These are phyloP conservation scores for Abrostola tripartita DNA, from an alignment of 2,888 invertebrate genomes.

Conservation along the genomic window DNA sequence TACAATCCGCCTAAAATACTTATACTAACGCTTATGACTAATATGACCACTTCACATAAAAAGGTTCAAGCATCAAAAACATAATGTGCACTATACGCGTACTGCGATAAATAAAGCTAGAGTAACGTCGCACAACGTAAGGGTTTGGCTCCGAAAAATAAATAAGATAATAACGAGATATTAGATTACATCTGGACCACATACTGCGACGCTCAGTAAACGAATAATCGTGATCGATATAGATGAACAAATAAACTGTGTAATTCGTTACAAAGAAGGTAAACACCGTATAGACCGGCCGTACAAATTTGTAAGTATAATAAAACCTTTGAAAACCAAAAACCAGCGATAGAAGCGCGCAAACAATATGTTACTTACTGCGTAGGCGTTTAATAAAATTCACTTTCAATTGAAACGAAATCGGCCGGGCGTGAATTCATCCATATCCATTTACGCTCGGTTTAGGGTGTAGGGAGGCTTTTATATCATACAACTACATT, in stretches of 20 bases:
- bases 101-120: constrained; percentile 36
- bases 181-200: constrained; percentile 58
- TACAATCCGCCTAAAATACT: neutral
- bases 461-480: constrained; percentile 59
- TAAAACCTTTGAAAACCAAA: constrained; percentile 44
- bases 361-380: constrained; percentile 63
- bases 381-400: constrained; percentile 65
- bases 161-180: constrained; percentile 50
- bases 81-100: constrained; percentile 16
- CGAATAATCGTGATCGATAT: constrained; percentile 50
- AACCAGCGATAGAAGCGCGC: constrained; percentile 29
- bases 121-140: constrained; percentile 26
- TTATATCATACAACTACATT: constrained; percentile 68
- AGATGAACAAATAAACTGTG: constrained; percentile 40
- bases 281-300: constrained; percentile 4
- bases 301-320: constrained; percentile 23
- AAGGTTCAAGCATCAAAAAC: constrained; percentile 19
- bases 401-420: constrained; percentile 70
- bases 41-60: neutral
- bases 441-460: constrained; percentile 71
- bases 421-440: constrained; percentile 69
- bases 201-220: constrained; percentile 48
- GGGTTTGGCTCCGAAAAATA: constrained; percentile 41
- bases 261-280: constrained; percentile 30
- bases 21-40: constrained; percentile 2